Evolutionary conservation across 2,113 vertebrate genomes (phyloP).

Genomic region (Morone saxatilis): DNA sequence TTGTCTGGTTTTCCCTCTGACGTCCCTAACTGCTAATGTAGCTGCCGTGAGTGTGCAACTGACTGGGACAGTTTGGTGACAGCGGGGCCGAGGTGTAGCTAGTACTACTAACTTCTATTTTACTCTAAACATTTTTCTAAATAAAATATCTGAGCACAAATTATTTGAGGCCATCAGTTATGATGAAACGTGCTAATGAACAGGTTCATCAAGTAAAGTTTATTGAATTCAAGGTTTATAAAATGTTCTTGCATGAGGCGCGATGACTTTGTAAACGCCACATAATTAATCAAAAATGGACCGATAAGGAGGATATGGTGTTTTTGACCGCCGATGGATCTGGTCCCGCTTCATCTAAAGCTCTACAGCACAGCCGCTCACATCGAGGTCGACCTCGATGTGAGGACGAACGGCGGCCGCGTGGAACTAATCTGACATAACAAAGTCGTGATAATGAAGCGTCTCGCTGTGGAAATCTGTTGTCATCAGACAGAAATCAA

Average conservation of each 20-base stretch:
- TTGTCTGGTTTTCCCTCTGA: too few species aligned
- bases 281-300: neutral
- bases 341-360: slow-evolving; percentile 39
- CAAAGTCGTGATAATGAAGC: neutral
- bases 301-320: neutral
- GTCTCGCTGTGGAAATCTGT: neutral
- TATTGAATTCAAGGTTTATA: too few species aligned
- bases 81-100: too few species aligned
- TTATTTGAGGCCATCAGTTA: neutral
- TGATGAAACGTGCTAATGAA: neutral
- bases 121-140: too few species aligned
- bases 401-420: neutral
- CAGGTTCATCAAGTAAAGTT: too few species aligned
- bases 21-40: too few species aligned
- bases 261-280: neutral
- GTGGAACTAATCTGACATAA: neutral
- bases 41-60: too few species aligned
- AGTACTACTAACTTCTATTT: too few species aligned
- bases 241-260: neutral
- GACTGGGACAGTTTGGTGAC: too few species aligned
- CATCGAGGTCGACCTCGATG: neutral
- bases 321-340: slow-evolving; percentile 23
- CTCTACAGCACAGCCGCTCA: slow-evolving; percentile 1
- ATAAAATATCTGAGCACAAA: too few species aligned
- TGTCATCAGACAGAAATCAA: neutral